A percentile compares a stretch with the other conserved stretches of the same genome.
Conservation (phyloP, 2,113 vertebrate species). For the Sceloporus undulatus region DNA sequence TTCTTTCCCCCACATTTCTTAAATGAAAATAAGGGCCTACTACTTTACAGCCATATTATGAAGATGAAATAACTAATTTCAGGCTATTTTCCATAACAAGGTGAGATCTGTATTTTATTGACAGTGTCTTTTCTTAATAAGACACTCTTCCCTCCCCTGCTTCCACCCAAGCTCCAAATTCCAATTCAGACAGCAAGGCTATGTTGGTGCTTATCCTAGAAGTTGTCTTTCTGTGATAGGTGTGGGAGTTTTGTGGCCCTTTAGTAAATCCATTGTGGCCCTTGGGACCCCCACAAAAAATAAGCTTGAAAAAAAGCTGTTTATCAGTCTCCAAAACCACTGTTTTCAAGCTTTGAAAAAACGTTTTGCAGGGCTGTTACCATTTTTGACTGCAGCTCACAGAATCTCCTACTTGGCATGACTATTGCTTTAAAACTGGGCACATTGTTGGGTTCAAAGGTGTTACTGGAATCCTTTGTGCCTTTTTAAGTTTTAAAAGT, state of each 20-base stretch:
- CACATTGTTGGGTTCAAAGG: too few relatives aligned
- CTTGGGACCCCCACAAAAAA: too few relatives aligned
- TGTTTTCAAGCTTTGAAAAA: too few relatives aligned
- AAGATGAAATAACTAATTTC: background rate
- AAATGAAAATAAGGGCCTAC: background rate
- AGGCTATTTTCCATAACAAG: background rate
- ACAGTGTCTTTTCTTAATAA: background rate
- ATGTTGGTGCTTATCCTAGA: background rate
- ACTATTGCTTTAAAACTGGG: background rate
- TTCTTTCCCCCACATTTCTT: background rate
- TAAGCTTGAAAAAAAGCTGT: too few relatives aligned
- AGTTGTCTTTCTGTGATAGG: background rate
- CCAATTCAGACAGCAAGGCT: background rate
- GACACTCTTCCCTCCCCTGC: background rate
- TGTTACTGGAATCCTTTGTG: too few relatives aligned
- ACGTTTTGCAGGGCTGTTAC: background rate
- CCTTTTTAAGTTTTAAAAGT: too few relatives aligned
- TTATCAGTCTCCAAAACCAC: too few relatives aligned
- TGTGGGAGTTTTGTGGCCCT: too few relatives aligned
- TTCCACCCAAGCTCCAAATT: background rate
- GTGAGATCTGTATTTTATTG: background rate
- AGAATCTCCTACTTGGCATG: background rate
- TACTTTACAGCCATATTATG: background rate
- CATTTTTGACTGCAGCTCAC: background rate
- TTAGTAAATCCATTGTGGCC: too few relatives aligned